Percentiles rank a stretch among this genome's conserved stretches.
Conservation (phyloP, 2,797 vertebrate genomes). For the Anomalospiza imberbis region DNA sequence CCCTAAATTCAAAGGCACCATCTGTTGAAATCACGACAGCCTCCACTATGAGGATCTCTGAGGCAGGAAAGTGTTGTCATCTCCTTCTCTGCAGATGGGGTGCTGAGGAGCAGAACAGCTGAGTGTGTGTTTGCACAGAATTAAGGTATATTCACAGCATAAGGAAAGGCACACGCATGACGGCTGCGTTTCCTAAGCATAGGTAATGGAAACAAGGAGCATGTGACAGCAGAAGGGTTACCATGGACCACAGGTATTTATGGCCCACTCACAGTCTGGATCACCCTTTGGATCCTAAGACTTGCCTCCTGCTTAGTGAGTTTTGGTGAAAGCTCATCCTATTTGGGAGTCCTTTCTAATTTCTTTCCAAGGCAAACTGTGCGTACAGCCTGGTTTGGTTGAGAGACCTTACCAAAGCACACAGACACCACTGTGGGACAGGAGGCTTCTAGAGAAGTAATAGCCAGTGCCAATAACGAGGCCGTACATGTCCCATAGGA, state of each 20-base stretch:
- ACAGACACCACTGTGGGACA: background rate
- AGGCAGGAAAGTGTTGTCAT: constrained; percentile 3
- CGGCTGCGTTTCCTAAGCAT: background rate
- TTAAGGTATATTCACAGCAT: background rate
- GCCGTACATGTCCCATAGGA: background rate
- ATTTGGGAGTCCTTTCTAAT: background rate
- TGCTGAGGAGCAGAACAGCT: constrained; percentile 1
- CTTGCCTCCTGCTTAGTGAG: background rate
- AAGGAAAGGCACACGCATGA: background rate
- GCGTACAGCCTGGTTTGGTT: background rate
- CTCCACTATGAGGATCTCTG: background rate
- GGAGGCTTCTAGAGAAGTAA: background rate
- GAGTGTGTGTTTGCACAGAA: background rate
- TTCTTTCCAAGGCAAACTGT: background rate
- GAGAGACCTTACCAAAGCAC: background rate
- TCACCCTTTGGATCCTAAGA: background rate
- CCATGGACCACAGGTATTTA: background rate
- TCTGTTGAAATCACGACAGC: constrained; percentile 41
- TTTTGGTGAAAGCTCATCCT: background rate
- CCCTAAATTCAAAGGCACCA: constrained; percentile 49
- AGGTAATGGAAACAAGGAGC: background rate
- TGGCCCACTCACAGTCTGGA: background rate
- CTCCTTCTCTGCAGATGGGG: constrained; percentile 17
- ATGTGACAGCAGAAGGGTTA: background rate
- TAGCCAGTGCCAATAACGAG: accelerated